A percentile compares a stretch with the other conserved stretches of the same genome.
phyloP scores from a whole-genome alignment of 2,797 vertebrate genomes.

The Bovichtus variegatus region DNA sequence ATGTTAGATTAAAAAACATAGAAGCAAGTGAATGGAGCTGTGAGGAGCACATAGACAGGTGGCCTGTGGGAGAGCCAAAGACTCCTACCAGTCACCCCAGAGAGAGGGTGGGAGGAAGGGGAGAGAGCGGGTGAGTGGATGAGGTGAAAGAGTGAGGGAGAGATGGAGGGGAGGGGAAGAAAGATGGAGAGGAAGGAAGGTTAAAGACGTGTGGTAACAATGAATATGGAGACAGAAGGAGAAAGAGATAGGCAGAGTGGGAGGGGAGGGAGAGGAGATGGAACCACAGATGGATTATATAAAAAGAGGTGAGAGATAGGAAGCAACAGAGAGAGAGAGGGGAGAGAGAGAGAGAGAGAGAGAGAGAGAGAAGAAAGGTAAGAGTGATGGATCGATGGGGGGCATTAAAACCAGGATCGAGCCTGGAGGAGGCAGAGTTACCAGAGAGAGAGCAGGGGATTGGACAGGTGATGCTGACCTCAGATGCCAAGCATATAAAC shows the following conservation, averaged over 20 bases:
- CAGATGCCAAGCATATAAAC: conserved; percentile 1
- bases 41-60: conserved; percentile 65
- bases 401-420: conserved; percentile 39
- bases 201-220: neutral
- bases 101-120: neutral
- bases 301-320: conserved; percentile 15
- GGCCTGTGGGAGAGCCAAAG: conserved; percentile 65
- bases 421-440: conserved; percentile 22
- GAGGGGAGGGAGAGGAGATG: conserved; percentile 2
- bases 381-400: conserved; percentile 37
- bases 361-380: neutral
- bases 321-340: neutral
- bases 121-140: conserved; percentile 3
- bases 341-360: neutral
- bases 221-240: conserved; percentile 20
- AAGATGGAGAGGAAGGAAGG: neutral
- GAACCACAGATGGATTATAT: conserved; percentile 33
- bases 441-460: neutral
- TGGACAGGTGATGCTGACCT: conserved; percentile 21
- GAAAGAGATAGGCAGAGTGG: neutral
- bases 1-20: too few species aligned
- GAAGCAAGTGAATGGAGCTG: conserved; percentile 44
- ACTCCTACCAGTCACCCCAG: conserved; percentile 64
- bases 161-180: conserved; percentile 1
- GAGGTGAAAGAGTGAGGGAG: conserved; percentile 23